Evolutionary conservation across 2,888 invertebrate species (phyloP).

Genomic region (Clepsis dumicolana): DNA sequence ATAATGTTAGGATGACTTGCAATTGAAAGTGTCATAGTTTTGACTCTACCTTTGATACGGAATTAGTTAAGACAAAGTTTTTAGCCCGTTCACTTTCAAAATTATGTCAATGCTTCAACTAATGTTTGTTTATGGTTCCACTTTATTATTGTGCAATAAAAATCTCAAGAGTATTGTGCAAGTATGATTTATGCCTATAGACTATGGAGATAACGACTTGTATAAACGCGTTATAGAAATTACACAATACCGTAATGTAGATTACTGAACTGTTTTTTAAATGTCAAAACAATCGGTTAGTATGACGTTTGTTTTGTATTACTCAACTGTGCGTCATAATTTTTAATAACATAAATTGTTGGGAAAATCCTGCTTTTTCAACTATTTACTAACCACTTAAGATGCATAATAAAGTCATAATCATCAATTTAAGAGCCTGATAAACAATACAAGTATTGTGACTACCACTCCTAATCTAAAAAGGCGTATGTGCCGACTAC

Average conservation of each 20-base stretch:
- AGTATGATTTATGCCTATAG: neutral
- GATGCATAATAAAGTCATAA: constrained; percentile 8
- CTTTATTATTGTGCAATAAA: constrained; percentile 4
- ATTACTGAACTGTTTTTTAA: too few species aligned
- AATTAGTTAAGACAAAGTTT: neutral
- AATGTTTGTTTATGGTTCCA: constrained; percentile 12
- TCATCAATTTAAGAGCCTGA: constrained; percentile 1
- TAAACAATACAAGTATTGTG: constrained; percentile 10
- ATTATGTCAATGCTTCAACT: neutral
- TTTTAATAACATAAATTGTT: too few species aligned
- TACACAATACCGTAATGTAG: neutral
- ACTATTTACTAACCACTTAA: constrained; percentile 1
- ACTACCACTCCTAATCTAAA: neutral
- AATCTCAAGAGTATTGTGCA: constrained; percentile 18
- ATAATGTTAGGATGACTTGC: too few species aligned
- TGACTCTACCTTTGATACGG: too few species aligned
- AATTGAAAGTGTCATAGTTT: too few species aligned
- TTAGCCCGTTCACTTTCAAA: neutral
- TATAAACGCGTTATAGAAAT: neutral
- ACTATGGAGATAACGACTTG: constrained; percentile 3
- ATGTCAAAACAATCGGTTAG: too few species aligned
- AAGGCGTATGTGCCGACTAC: neutral
- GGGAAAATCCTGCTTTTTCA: neutral
- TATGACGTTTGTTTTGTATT: too few species aligned
- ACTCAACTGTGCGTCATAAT: too few species aligned